Percentiles rank a stretch among this genome's conserved stretches.
Evolutionary conservation across 2,888 invertebrate species (phyloP).

Genomic region (Oligia fasciuncula): DNA sequence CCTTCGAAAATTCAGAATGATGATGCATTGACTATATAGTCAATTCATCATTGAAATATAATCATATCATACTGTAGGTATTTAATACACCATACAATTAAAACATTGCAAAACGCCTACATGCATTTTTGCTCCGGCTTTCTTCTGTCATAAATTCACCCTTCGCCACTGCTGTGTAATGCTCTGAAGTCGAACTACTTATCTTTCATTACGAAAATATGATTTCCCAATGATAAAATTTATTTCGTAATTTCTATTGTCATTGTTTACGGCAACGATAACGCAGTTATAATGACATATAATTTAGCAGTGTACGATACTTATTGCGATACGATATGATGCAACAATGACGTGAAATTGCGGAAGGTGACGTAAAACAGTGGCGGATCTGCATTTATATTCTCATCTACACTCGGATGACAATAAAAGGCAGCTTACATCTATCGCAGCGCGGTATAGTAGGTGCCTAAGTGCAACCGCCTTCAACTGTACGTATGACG

Average conservation of each 20-base stretch:
- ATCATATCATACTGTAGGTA: too few species aligned
- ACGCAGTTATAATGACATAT: slow-evolving; percentile 24
- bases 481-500: slow-evolving; percentile 69
- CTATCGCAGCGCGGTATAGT: slow-evolving; percentile 46
- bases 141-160: too few species aligned
- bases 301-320: not conserved
- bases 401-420: slow-evolving; percentile 20
- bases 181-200: not conserved
- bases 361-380: slow-evolving; percentile 12
- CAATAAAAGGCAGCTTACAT: slow-evolving; percentile 22
- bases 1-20: too few species aligned
- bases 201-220: slow-evolving; percentile 1
- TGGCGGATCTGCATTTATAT: slow-evolving; percentile 33
- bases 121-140: too few species aligned
- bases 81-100: too few species aligned
- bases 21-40: too few species aligned
- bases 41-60: too few species aligned
- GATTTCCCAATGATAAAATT: slow-evolving; percentile 14
- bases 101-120: too few species aligned
- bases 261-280: slow-evolving; percentile 2
- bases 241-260: slow-evolving; percentile 16
- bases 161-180: not conserved
- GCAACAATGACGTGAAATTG: slow-evolving; percentile 27
- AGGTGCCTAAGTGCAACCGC: slow-evolving; percentile 57
- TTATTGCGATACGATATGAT: slow-evolving; percentile 8